Base-by-base conservation (phyloP, 2,888 invertebrate genomes). In the Morpho achilles region DNA sequence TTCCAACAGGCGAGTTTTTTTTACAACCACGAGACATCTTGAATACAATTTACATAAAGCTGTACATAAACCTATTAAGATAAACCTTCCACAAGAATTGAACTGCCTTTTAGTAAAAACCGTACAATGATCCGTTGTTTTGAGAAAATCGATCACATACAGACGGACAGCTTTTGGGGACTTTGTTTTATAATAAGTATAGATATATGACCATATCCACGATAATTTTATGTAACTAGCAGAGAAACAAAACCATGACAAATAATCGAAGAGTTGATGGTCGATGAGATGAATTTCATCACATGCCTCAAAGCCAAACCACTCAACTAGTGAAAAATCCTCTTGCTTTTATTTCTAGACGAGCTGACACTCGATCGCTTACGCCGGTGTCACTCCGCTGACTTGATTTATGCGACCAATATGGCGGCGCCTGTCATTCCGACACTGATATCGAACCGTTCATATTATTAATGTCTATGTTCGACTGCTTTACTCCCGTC, bases 371-470 rank as follows among this genome's bases (percentile, higher is more conserved):
- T 80, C 87, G 87, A 88, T 89, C 87, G 87, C 87, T 88, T 87
- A 87, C 81, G 82, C 82, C 77, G 77, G 77, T 81, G 87, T 85
- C 87, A 86, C 84, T 84, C 84, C 79, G 75, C 75, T 73, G 73
- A 79, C 82, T 85, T 90, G 89, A 90, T 90, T 90, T 90, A 89
- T 90, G 89, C 87, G 81, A 80, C 84, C 88, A 88, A 89, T 88
- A 88, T 88, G 88, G 88, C 84, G 77, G 80, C 74, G 73, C 74
- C 81, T 83, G 87, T 87, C 89, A 87, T 80, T 85, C 78, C 78
- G 67, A 76, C 67, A 68, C 73, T 78, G 77, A 80, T 85, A 84
- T 84, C 82, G 82, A 86, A 80, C 83, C 80, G 75, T 71, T 77
- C 80, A 76, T 82, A 82, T 65, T 70, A 71, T 82, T 80, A 74